Percentiles rank a stretch among this genome's conserved stretches.
phyloP scores from a whole-genome alignment of 1,140 invertebrate species.

The Magallana angulata region DNA sequence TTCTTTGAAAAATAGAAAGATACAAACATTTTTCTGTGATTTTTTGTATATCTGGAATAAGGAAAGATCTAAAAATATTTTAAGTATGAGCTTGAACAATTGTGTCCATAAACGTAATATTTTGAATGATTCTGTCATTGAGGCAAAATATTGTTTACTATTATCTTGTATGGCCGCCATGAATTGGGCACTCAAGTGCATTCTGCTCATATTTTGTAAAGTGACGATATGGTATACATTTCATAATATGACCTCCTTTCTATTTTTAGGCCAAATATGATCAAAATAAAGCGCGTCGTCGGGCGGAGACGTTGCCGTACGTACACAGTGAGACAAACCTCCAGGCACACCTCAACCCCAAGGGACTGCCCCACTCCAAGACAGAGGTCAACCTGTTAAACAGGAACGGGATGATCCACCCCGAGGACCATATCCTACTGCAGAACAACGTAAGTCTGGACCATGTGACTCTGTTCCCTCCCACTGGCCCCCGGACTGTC shows the following conservation, averaged over 20 bases:
- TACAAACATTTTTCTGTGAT: background rate
- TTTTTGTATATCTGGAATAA: too few species aligned
- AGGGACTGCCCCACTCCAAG: constrained; percentile 63
- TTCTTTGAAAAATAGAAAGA: constrained; percentile 1
- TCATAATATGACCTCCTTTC: background rate
- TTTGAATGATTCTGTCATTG: too few species aligned
- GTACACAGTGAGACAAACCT: constrained; percentile 72
- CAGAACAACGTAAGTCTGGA: constrained; percentile 49
- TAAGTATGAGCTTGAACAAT: too few species aligned
- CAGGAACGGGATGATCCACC: constrained; percentile 44
- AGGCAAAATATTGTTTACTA: too few species aligned
- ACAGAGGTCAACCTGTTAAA: constrained; percentile 59
- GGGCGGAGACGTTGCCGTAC: constrained; percentile 68
- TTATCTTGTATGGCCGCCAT: too few species aligned
- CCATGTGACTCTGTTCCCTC: constrained; percentile 43
- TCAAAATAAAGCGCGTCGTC: constrained; percentile 82
- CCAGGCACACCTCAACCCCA: constrained; percentile 41
- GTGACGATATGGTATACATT: too few species aligned
- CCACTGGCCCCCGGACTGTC: background rate
- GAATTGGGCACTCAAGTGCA: too few species aligned
- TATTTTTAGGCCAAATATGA: constrained; percentile 86
- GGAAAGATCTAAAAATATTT: too few species aligned
- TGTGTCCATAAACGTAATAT: too few species aligned
- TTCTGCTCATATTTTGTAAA: too few species aligned
- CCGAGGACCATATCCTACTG: constrained; percentile 49